phyloP scores from a whole-genome alignment of 2,113 vertebrate species.

The Corvus hawaiiensis region DNA sequence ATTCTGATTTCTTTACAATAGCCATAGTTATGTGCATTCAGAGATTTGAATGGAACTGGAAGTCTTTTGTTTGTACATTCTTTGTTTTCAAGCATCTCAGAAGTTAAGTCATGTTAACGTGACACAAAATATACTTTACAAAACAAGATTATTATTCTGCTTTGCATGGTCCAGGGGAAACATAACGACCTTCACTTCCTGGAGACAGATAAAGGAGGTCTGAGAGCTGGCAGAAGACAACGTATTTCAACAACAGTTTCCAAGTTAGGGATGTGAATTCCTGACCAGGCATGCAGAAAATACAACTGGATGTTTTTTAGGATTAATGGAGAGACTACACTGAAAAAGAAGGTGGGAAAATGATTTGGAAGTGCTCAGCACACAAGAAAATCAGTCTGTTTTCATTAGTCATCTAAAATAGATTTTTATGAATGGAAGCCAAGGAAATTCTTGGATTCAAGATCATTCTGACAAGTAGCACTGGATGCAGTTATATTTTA shows the following conservation, averaged over 20 bases:
- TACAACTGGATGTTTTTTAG: neutral
- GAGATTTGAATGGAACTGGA: neutral
- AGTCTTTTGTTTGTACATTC: neutral
- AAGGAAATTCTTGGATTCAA: neutral
- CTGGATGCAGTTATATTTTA: neutral
- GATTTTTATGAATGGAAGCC: neutral
- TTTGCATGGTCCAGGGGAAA: neutral
- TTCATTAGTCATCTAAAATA: neutral
- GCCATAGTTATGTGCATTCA: neutral
- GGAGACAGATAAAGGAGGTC: neutral
- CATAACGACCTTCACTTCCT: conserved; percentile 4
- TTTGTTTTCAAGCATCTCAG: neutral
- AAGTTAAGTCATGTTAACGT: neutral
- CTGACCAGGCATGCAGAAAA: neutral
- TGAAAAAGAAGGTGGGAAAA: neutral
- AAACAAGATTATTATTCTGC: neutral
- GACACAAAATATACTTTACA: neutral
- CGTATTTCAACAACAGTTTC: neutral
- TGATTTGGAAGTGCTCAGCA: neutral
- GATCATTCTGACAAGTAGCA: neutral
- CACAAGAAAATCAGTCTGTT: neutral
- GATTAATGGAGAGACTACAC: neutral
- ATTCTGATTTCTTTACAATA: neutral
- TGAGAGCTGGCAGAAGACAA: neutral
- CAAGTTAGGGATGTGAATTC: neutral